Evolutionary conservation across 2,888 invertebrate genomes (phyloP), one percentile per base, ranked within the genome.

Genomic region (Antheraea assamensis): DNA sequence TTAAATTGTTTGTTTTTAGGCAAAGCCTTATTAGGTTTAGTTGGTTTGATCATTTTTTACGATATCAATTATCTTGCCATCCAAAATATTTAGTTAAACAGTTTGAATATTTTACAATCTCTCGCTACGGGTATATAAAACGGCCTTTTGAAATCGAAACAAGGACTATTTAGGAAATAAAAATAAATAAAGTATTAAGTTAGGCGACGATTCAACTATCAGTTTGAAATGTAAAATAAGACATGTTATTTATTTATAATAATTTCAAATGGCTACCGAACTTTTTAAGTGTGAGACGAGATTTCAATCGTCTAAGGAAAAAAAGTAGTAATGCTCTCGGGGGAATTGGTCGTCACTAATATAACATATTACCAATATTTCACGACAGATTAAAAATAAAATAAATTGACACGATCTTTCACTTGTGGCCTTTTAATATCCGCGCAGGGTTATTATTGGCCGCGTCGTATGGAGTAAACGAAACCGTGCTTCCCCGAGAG

Each of bases 251-350:
- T 80, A 81, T 79, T 80, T 80, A 30, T 21, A 68, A 68, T 15
- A 35, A 79, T 80, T 81, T 84, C 83, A 81, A 78, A 80, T 78
- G 79, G 77, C 80, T 79, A 83, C 83, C 79, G 80, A 82, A 19
- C 5, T 24, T 55, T n/a, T 55, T 83, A 81, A 83, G 81, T 77
- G 79, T 81, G 81, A 86, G 83, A 83, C 85, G 84, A 81, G 84
- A 80, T 83, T 81, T 87, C 84, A 88, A 86, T 88, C 87, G 88
- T 90, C 91, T 92, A 93, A 93, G 93, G 92, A 93, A 93, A 94
- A n/a, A 94, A 93, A 92, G 92, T 91, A 92, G 87, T 93, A 92
- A 93, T 93, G 93, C 93, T 93, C 92, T 92, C 91, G 90, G 93
- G 93, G 92, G 93, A 94, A 93, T 92, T 64, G 61, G 71, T 64